Percentiles rank a stretch among this genome's conserved stretches.
phyloP scores from a whole-genome alignment of 2,888 invertebrate genomes.

The Liopterus haemorrhoidalis region DNA sequence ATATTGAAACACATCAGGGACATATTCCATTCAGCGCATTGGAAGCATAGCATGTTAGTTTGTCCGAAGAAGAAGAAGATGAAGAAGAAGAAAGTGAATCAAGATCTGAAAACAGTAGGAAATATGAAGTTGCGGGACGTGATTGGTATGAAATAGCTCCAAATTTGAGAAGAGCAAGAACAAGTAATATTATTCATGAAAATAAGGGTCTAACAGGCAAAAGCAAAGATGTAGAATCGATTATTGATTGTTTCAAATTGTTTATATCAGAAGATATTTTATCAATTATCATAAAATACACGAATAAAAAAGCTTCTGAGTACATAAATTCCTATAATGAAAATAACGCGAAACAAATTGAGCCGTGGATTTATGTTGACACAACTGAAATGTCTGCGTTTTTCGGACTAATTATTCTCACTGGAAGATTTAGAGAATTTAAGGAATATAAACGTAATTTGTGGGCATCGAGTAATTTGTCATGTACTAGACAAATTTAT shows the following conservation, averaged over 20 bases:
- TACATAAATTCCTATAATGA: slow-evolving; percentile 2
- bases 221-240: too few relatives aligned
- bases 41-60: too few relatives aligned
- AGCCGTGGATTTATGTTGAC: slow-evolving; percentile 2
- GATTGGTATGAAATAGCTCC: slow-evolving; percentile 5
- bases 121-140: not conserved
- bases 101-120: not conserved
- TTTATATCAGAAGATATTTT: slow-evolving; percentile 10
- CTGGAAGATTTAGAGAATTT: slow-evolving; percentile 7
- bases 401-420: slow-evolving; percentile 3
- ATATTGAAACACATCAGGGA: too few relatives aligned
- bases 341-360: not conserved
- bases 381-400: slow-evolving; percentile 4
- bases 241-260: slow-evolving; percentile 9
- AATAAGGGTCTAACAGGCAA: too few relatives aligned
- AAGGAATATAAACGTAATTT: slow-evolving; percentile 3
- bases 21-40: too few relatives aligned
- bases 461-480: slow-evolving; percentile 8
- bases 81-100: not conserved
- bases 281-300: slow-evolving; percentile 1
- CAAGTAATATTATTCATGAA: slow-evolving; percentile 4
- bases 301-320: slow-evolving; percentile 6
- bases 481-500: slow-evolving; percentile 3
- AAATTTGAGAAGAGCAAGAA: not conserved
- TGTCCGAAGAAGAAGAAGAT: not conserved